Evolutionary conservation across 1,140 invertebrate genomes (phyloP).

Genomic region (Cardiocondyla obscurior): DNA sequence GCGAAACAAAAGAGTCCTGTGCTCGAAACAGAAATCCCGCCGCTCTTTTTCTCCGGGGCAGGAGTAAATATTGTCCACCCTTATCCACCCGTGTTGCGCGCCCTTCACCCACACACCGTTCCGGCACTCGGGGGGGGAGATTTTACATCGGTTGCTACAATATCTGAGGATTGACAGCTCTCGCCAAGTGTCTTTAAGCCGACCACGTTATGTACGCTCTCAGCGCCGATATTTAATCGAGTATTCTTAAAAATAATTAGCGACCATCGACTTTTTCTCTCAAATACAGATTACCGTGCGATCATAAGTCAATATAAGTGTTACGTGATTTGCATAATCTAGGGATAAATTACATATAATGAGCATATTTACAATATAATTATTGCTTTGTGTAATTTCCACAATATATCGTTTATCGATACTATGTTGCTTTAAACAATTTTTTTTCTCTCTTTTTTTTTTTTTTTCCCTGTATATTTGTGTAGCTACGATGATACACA

Average conservation of each 20-base stretch:
- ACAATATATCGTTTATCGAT: not conserved
- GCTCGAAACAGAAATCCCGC: constrained; percentile 71
- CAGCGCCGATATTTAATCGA: constrained; percentile 20
- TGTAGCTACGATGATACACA: constrained; percentile 2
- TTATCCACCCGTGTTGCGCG: constrained; percentile 33
- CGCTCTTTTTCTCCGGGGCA: constrained; percentile 56
- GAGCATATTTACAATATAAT: not conserved
- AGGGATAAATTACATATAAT: not conserved
- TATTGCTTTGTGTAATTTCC: constrained; percentile 1
- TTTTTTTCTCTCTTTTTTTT: no score
- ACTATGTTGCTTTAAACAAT: not conserved
- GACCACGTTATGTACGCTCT: not conserved
- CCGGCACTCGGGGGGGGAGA: constrained; percentile 4
- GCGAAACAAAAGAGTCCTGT: constrained; percentile 73
- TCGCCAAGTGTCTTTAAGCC: constrained; percentile 11
- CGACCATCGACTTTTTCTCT: not conserved
- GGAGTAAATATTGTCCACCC: constrained; percentile 76
- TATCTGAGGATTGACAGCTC: constrained; percentile 27
- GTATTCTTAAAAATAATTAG: no score
- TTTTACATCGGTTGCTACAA: constrained; percentile 63
- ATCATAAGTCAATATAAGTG: not conserved
- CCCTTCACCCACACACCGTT: constrained; percentile 25
- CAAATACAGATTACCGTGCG: not conserved
- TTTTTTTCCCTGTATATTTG: not conserved
- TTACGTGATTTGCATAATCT: not conserved